Evolutionary conservation across 2,797 vertebrate species (phyloP), one percentile per base, ranked within the genome.

Genomic region (Holocentrus rufus): DNA sequence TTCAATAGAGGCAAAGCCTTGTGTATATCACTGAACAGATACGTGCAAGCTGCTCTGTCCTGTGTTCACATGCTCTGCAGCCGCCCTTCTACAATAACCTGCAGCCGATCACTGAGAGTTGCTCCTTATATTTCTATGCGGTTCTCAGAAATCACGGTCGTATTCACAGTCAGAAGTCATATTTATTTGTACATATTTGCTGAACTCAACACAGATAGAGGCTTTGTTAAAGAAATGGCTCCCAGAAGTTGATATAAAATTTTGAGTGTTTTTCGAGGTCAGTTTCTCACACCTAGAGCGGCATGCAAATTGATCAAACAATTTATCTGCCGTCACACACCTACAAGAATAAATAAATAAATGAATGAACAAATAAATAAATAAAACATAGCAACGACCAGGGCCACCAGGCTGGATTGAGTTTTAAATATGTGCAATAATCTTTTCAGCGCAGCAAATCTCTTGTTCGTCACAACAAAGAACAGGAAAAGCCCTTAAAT

Each of bases 91-190:
- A 83, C 42, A 82, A 60, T 73, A 79, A 78, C 69, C 88, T 83
- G 75, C 80, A 86, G 80, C 52, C 86, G 65, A 88, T 86, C 79
- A 65, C 74, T 66, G 76, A 88, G 81, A 74, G 83, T 61, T 76
- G 69, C 84, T 84, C 79, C 76, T 86, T 83, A 84, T 85, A 80
- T 80, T 88, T 79, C 80, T 85, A 76, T 73, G 76, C 60, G 81
- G 82, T 67, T 81, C 74, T 83, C 84, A 85, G 69, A 66, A 78
- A 72, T 78, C 70, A 76, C 66, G 81, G 44, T 65, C 27, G 4
- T 49, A 59, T 80, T 73, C 69, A n/a, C n/a, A n/a, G n/a, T n/a
- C n/a, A n/a, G n/a, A n/a, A n/a, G n/a, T n/a, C n/a, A n/a, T n/a
- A n/a, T n/a, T n/a, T n/a, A n/a, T n/a, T n/a, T n/a, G n/a, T n/a